These are phyloP conservation scores for Crotophaga sulcirostris DNA, from an alignment of 2,113 vertebrate genomes.

Conservation along the genomic window DNA sequence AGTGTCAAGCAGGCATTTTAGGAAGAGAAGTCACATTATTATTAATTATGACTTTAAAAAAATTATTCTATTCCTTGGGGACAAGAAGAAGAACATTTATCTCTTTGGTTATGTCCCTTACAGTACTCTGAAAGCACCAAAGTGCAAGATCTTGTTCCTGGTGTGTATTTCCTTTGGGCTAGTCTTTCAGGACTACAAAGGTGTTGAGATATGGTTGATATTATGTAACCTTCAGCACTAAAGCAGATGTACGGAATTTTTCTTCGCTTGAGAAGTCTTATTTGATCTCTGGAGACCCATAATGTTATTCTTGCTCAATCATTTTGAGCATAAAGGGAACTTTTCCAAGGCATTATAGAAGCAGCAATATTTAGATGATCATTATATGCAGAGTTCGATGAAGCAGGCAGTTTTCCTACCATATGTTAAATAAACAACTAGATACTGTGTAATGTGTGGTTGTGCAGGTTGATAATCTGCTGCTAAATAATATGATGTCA, in stretches of 20 bases:
- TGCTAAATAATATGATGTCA: background rate
- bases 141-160: background rate
- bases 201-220: background rate
- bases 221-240: background rate
- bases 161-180: background rate
- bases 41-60: background rate
- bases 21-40: background rate
- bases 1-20: background rate
- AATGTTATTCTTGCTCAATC: background rate
- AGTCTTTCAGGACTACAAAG: background rate
- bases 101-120: background rate
- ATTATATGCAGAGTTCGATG: background rate
- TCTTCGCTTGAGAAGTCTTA: background rate
- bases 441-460: background rate
- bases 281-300: conserved; percentile 12
- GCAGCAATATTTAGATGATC: background rate
- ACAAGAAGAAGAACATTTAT: background rate
- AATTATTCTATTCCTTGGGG: background rate
- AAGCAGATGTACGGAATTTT: background rate
- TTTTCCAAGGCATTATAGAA: background rate
- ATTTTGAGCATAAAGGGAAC: background rate
- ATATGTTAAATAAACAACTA: background rate
- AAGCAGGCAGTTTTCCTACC: background rate
- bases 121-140: background rate
- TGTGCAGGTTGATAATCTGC: background rate